A percentile compares a stretch with the other conserved stretches of the same genome.
These are phyloP conservation scores for Machaerirhynchus nigripectus DNA, from an alignment of 2,113 vertebrate genomes.

Conservation along the genomic window DNA sequence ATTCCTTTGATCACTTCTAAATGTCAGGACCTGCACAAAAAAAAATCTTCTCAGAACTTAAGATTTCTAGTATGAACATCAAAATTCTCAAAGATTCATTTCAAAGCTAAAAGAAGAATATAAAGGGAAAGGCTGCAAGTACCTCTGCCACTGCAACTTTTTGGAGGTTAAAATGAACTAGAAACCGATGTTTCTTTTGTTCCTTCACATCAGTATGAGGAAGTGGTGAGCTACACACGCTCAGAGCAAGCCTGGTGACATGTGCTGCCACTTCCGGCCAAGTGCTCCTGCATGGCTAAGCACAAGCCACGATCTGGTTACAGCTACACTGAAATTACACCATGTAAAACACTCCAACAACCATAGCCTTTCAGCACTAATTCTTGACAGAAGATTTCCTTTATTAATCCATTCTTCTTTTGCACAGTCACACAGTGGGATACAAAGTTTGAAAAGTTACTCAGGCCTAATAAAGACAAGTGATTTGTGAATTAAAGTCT, in stretches of 20 bases:
- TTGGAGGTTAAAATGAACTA: not conserved
- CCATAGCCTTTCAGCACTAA: not conserved
- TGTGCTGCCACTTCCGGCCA: slow-evolving; percentile 52
- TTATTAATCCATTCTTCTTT: not conserved
- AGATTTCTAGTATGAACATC: not conserved
- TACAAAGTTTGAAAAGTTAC: not conserved
- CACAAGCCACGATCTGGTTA: not conserved
- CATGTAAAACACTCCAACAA: not conserved
- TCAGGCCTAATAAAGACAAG: not conserved
- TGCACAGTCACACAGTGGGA: not conserved
- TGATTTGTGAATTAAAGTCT: not conserved
- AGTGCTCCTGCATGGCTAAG: not conserved
- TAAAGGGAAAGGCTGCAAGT: not conserved
- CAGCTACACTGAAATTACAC: not conserved
- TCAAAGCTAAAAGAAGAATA: not conserved
- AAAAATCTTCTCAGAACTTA: not conserved
- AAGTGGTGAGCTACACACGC: slow-evolving; percentile 43
- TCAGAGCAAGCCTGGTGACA: not conserved
- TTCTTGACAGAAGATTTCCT: not conserved
- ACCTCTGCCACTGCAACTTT: not conserved
- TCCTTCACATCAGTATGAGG: slow-evolving; percentile 45
- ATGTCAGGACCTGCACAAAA: not conserved
- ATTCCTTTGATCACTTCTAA: not conserved
- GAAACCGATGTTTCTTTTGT: slow-evolving; percentile 2
- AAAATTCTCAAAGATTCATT: not conserved